Evolutionary conservation across 2,888 invertebrate genomes (phyloP), one percentile per base, ranked within the genome.

Genomic region (Uloborus plumipes): DNA sequence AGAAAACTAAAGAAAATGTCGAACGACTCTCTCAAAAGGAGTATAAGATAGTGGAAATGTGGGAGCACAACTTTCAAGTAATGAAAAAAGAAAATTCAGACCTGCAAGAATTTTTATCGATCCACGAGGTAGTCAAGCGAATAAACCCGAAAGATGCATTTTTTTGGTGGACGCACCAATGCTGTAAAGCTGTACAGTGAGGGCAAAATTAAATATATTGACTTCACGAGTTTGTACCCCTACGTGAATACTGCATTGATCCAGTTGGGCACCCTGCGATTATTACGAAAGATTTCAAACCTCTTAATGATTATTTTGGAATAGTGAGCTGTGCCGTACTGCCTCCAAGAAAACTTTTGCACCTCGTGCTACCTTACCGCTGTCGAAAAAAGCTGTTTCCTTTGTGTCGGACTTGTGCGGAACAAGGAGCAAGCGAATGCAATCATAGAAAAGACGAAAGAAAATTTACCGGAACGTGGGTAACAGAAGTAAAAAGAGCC

Each of bases 391-490:
- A 87, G 77, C 76, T 89, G 84, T 89, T 89, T 85, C 83, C 86
- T 1, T 79, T 89, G 4, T 89, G 89, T 86, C 84, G 86, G 14
- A 86, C 85, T 0, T 89, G 89, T 84, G 87, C 85, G 26, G 26
- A 26, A 26, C 26, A 26, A 26, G 26, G 26, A 26, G 26, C 26
- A 26, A 26, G 26, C 4, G 26, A 26, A 26, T 26, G 26, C 26
- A 26, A 26, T 26, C 26, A 26, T 4, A 26, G 26, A 2, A 4
- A 26, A 26, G 26, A 26, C 4, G 26, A 26, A 26, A 26, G 26
- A 26, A 26, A 26, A 26, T 26, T 26, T 3, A 26, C 4, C 2
- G 26, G 26, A 26, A 26, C 26, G 4, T 26, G 26, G 26, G 26
- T 26, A 3, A 26, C 26, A 26, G 26, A 26, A 26, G 26, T 26